Base-by-base conservation (phyloP, 1,140 invertebrate species). In the Diabrotica virgifera region DNA sequence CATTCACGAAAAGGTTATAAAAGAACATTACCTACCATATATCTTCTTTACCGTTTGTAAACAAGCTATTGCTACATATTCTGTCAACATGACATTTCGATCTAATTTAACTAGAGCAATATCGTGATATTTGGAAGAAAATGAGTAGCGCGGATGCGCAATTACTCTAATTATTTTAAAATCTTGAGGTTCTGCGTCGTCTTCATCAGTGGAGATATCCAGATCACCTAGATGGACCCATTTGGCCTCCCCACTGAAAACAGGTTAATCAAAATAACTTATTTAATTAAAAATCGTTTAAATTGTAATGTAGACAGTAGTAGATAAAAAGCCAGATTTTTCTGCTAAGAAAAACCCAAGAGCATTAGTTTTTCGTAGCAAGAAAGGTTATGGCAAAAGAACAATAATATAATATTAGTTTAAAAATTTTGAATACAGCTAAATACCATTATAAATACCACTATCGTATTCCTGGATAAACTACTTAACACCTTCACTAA, bases 201-300 rank as follows among this genome's bases (percentile, higher is more conserved):
- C 5, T 52, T 52, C 35, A 12, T 13, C 55, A 11, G n/a, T 24
- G 59, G 51, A 54, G 14, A 62, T 58, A 52, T 55, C 14, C 46
- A n/a, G 14, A 46, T 53, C 66, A 59, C 59, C 67, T 66, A 63
- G 57, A 40, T 54, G 51, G 10, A 37, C 14, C 7, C 60, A 9
- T 50, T 50, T 50, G 46, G 46, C n/a, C 4, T 24, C 24, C 1
- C 24, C 24, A 24, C 24, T 24, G 24, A 2, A 24, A 24, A 4
- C 24, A 24, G 24, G 4, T 24, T 24, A 24, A 24, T 4, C 24
- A 24, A 24, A 24, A 24, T 24, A 24, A 24, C 24, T 24, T 24
- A 24, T 24, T 24, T 24, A 24, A 24, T 24, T 24, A 1, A 24
- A 24, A 24, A 24, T 24, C 4, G 4, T 24, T 24, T 24, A 24